Evolutionary conservation across 2,888 invertebrate genomes (phyloP), one percentile per base, ranked within the genome.

Genomic region (Heliconius cydno): DNA sequence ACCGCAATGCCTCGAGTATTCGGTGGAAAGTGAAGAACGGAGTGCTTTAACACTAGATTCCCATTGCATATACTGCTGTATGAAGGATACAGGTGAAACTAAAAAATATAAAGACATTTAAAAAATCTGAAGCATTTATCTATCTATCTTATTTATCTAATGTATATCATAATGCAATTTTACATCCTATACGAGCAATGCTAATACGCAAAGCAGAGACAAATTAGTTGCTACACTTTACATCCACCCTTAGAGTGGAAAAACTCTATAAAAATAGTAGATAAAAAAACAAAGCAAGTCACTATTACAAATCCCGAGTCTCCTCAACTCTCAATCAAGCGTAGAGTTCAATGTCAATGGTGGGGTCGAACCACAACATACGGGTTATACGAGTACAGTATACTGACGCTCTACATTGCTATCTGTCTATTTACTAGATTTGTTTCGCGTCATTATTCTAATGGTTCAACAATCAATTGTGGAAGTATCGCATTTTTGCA

Each of bases 341-440:
- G 70, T 73, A 76, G 90, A 92, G 94, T 93, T 94, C 94, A 94
- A 93, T 94, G 94, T 94, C 94, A 94, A 89, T 88, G 88, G 86
- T 90, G 87, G 89, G 91, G 89, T 88, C 90, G 87, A 82, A 82
- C 85, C 89, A 90, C 87, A 90, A 79, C 86, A 92, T 92, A 92
- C 91, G 92, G 92, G 92, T 87, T 80, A 77, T 2, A 41, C 12
- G 12, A 30, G 30, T 30, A 30, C 30, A 30, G 41, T 12, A 12
- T 78, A 79, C 77, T 80, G 70, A 81, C 78, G 75, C 84, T 86
- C 81, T 34, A 74, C 38, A 85, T 86, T 86, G 87, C 87, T 85
- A 82, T 82, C 84, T 80, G 79, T 84, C 79, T 85, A 83, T 85
- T 85, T 85, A 83, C 81, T 80, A 77, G 82, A 84, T 85, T 84